Base-by-base conservation (phyloP, 2,888 invertebrate genomes). In the Sturmia bella region DNA sequence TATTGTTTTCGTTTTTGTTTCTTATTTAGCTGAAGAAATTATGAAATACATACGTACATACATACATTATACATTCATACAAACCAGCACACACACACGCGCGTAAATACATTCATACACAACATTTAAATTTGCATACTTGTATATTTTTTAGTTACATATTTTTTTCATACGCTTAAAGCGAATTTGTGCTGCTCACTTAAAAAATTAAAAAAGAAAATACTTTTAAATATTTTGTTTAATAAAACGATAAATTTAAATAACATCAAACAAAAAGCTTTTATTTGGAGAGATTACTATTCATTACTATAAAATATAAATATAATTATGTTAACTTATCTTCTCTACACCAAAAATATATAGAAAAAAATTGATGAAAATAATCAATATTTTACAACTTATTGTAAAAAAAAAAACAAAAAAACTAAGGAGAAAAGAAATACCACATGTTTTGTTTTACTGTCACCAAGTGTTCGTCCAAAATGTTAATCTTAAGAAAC, bases 401-500 rank as follows among this genome's bases (percentile, higher is more conserved):
- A 63, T 50, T 69, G 68, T 61, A 73, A 69, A 24, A 73, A 69
- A 76, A 68, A 57, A 39, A 72, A 19, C 39, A 45, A 37, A 32
- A n/a, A n/a, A n/a, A n/a, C n/a, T n/a, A n/a, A 64, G 63, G 48
- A 54, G 41, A 27, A 75, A 66, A 27, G 27, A 27, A 27, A 43
- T 57, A 57, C 52, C 63, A 73, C 77, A 82, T 77, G 70, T 32
- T 69, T 61, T 68, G 57, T 77, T 77, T 77, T 70, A 82, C 74
- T 52, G 74, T 78, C 74, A 82, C 74, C 74, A 74, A 82, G 77
- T 82, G 82, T 82, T 82, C 82, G 82, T 82, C 78, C 82, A 78
- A 78, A 69, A 59, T 68, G 39, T 72, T 70, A 80, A 13, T 59
- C 66, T 54, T 72, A 76, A 72, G 59, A 48, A 68, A n/a, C 32